Evolutionary conservation across 1,140 invertebrate species (phyloP), one percentile per base, ranked within the genome.

Genomic region (Phenacoccus solenopsis): DNA sequence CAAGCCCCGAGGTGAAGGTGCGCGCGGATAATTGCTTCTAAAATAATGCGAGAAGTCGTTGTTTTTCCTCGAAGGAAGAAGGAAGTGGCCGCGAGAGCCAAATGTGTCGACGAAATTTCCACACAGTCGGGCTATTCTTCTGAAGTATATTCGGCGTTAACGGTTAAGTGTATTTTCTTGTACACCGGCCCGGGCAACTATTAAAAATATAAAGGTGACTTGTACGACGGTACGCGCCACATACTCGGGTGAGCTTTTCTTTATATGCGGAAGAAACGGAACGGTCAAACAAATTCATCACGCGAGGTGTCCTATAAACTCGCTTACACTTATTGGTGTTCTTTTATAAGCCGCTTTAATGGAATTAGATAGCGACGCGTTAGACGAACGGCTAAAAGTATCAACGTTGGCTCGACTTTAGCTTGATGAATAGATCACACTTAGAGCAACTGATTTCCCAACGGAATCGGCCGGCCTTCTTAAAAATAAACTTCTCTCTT

Each of bases 341-440:
- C 38, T 49, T 64, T 27, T 24, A 27, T 64, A 24, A 27, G 25
- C 21, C 16, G 59, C 10, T 10, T 64, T 64, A 64, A 64, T 64
- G 59, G 59, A 25, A 25, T 64, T 3, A 64, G 59, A 64, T 24
- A 25, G 25, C 22, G 7, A 24, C n/a, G 32, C 9, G 32, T 9
- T 38, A 38, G 32, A 38, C 32, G 32, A 10, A 38, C 2, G 25
- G 59, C 59, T 64, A 27, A 64, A 24, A 64, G 59, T 27, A 64
- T 25, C 59, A 64, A 64, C 21, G 22, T 64, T 22, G 22, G 20
- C 21, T 24, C 59, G 25, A 27, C 59, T 25, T 64, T 27, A 24
- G 59, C 38, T 64, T 64, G 59, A 64, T 64, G 59, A 64, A 64
- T 64, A 64, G 59, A 64, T 64, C 25, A 64, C 59, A 64, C 59